Evolutionary conservation across 2,888 invertebrate genomes (phyloP), one percentile per base, ranked within the genome.

Genomic region (Seira musarum): DNA sequence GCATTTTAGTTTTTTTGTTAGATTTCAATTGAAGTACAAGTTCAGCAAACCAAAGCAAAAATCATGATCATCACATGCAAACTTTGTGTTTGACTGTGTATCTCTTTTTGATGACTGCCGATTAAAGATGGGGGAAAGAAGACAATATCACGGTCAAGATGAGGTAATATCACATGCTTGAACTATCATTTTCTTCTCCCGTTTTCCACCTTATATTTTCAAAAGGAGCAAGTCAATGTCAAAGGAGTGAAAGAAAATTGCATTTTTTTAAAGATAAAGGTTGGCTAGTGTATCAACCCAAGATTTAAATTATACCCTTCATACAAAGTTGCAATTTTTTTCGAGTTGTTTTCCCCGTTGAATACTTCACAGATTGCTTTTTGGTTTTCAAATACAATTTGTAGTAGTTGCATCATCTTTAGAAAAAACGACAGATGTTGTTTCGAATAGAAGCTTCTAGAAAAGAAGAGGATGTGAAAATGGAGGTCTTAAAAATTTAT

Each of bases 141-240:
- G 57, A 10, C 57, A 40, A n/a, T 5, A 73, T 73, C 73, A 66
- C 73, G 73, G 25, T 66, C 35, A 57, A 66, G 22, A 73, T 73
- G 73, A 66, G 49, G 73, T 66, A 66, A 73, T 65, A 66, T 73
- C 73, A 73, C 73, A 73, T 73, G 66, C 5, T 65, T 40, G 40
- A 40, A 40, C 40, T 40, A 40, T 40, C 40, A 40, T 40, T 13
- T 40, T 8, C 40, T 8, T 13, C 5, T 13, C 5, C 40, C 5
- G 40, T 13, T 40, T 13, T 8, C 13, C 13, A 5, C 40, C 13
- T 40, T 40, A 40, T 40, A 40, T 40, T 40, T 40, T 40, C 40
- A 40, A 8, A 40, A 8, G 40, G 40, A 40, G 40, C 6, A 40
- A 40, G 13, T 40, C 5, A 40, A 40, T 8, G 40, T 8, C 40